Evolutionary conservation across 1,140 invertebrate species (phyloP), one percentile per base, ranked within the genome.

Genomic region (Procambarus virginalis): DNA sequence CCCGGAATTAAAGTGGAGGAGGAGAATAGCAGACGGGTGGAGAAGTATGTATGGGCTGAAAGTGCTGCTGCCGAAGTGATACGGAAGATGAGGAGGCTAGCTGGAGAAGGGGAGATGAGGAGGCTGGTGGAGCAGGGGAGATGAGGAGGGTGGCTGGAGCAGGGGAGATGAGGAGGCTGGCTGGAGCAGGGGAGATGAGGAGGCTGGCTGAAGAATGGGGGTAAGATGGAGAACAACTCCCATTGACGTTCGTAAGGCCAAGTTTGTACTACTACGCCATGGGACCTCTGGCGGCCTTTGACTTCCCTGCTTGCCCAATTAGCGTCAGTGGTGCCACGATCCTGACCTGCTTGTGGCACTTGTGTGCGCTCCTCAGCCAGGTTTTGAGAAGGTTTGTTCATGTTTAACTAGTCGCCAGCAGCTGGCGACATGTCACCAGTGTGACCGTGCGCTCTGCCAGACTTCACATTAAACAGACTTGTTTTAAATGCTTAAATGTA

Each of bases 291-390:
- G 79, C 80, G 80, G 81, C 87, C 87, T 89, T 89, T 89, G 87
- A 89, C 87, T 89, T 78, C 78, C 70, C 87, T 58, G 87, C 87
- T 58, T 75, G 87, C 87, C 81, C 87, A 89, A 89, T 89, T 89
- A 89, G 87, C 70, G 87, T 34, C 75, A 58, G 22, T 20, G 45
- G 17, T 78, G 80, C n/a, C 81, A 60, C 68, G 46, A 60, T 60
- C 80, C 14, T 83, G 87, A 84, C 79, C 80, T 34, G 20, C 10
- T 5, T 34, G 22, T 73, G 68, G 5, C n/a, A 73, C 68, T 9
- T 10, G 6, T 6, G n/a, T 73, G 68, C 34, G 20, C 3, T 34
- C 68, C 68, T 73, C n/a, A 34, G 6, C 68, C n/a, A 6, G 2
- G 3, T 73, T 73, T 0, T 34, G 5, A 73, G 68, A 70, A 70